phyloP scores from a whole-genome alignment of 1,140 invertebrate species.

The Amyelois transitella region DNA sequence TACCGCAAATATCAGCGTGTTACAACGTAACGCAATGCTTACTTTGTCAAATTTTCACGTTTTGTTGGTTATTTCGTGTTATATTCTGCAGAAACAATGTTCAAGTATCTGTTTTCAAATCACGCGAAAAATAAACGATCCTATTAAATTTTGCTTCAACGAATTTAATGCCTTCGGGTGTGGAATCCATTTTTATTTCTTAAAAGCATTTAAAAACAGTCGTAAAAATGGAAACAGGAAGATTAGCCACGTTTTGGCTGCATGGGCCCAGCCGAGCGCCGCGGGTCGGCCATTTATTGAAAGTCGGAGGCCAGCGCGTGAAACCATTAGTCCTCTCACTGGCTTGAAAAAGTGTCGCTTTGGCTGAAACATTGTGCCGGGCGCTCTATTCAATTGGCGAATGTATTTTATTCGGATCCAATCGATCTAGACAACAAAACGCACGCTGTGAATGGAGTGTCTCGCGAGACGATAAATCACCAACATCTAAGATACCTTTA shows the following conservation, averaged over 20 bases:
- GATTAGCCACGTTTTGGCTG: slow-evolving; percentile 38
- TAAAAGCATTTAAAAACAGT: neutral
- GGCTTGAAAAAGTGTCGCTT: slow-evolving; percentile 65
- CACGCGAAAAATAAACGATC: neutral
- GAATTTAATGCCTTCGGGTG: neutral
- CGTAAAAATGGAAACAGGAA: slow-evolving; percentile 5
- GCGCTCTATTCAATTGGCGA: slow-evolving; percentile 65
- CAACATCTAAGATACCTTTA: slow-evolving; percentile 57
- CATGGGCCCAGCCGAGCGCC: slow-evolving; percentile 22
- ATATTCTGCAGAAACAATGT: neutral
- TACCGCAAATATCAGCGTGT: neutral
- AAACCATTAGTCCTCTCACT: slow-evolving; percentile 59
- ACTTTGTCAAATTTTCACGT: neutral
- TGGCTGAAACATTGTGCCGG: slow-evolving; percentile 62
- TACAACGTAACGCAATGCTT: neutral
- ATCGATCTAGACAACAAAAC: slow-evolving; percentile 72
- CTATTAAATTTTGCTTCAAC: neutral
- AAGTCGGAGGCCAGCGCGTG: slow-evolving; percentile 58
- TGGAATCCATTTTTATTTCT: neutral
- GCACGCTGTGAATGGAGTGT: slow-evolving; percentile 57
- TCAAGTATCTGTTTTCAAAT: neutral
- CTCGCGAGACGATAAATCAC: slow-evolving; percentile 63
- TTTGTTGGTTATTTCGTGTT: neutral
- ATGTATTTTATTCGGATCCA: slow-evolving; percentile 68
- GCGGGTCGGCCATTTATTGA: slow-evolving; percentile 57